Evolutionary conservation across 2,888 invertebrate genomes (phyloP).

Genomic region (Lagria hirta): DNA sequence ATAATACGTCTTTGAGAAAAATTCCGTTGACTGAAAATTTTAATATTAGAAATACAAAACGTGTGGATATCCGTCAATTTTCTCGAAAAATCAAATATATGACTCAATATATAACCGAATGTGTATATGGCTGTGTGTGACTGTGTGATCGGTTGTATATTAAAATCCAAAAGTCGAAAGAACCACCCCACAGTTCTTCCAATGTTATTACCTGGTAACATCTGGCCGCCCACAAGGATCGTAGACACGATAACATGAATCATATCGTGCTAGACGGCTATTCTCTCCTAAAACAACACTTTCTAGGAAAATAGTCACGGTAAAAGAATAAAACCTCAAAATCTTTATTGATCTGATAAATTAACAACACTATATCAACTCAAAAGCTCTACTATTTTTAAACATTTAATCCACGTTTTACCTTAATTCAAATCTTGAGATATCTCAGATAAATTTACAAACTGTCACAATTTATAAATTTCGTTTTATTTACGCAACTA

Average conservation of each 20-base stretch:
- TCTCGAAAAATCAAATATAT: conserved; percentile 35
- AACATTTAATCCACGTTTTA: no score
- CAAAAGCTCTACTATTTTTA: no score
- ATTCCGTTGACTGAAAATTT: conserved; percentile 15
- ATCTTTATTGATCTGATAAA: not conserved
- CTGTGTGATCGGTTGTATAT: conserved; percentile 28
- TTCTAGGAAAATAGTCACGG: conserved; percentile 32
- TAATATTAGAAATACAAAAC: conserved; percentile 29
- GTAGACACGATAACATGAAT: conserved; percentile 31
- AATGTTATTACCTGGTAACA: conserved; percentile 28
- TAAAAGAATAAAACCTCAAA: not conserved
- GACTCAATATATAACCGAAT: conserved; percentile 30
- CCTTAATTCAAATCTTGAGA: no score
- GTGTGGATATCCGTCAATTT: conserved; percentile 30
- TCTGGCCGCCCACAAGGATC: conserved; percentile 27
- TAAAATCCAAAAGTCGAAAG: conserved; percentile 26
- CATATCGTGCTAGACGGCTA: conserved; percentile 36
- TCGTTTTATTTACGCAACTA: no score
- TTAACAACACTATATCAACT: not conserved
- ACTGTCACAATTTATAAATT: no score
- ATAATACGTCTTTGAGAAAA: no score
- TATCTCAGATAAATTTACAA: no score
- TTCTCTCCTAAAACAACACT: conserved; percentile 38
- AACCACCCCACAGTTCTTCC: conserved; percentile 17
- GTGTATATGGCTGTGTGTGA: conserved; percentile 9